Base-by-base conservation (phyloP, 2,113 vertebrate species). In the Ochotona princeps region DNA sequence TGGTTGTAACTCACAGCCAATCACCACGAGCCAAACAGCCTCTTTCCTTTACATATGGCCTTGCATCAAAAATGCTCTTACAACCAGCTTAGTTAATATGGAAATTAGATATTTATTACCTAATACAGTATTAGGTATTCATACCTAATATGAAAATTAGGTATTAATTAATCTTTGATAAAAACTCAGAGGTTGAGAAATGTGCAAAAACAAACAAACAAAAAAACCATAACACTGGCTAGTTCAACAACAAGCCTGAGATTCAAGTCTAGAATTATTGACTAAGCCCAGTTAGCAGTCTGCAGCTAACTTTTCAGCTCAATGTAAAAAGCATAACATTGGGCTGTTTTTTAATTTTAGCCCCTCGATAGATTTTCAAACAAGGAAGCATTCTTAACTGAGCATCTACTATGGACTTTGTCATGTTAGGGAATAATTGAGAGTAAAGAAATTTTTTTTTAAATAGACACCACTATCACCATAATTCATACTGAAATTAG, bases 341-440 rank as follows among this genome's bases (percentile, higher is more conserved):
- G 2, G 12, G 61, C 8, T 65, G 1, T 61, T 35, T 44, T 76
- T 87, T 85, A 84, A 69, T 7, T 47, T 72, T 2, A 57, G 5
- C 38, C 38, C 47, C n/a, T 74, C 73, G 21, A 73, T 35, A 90
- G 47, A 63, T n/a, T 86, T 87, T 23, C 25, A 93, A 89, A 47
- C 54, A 63, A 69, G 73, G 26, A 8, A 54, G 73, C 13, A 6
- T 35, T 80, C 57, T 82, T 63, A 44, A 23, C 44, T 61, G 28
- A 89, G 30, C 26, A 87, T 49, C 32, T 57, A 44, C 25, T 30
- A 76, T 0, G 65, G 28, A 86, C 32, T 93, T 57, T 74, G 54
- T 12, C 54, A 30, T 61, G 18, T 76, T 78, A 85, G 15, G 32
- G 28, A 4, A 21, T 91, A 70, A 38, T 25, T 30, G 25, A 25